Evolutionary conservation across 2,888 invertebrate genomes (phyloP), one percentile per base, ranked within the genome.

Genomic region (Phymatocera aterrima): DNA sequence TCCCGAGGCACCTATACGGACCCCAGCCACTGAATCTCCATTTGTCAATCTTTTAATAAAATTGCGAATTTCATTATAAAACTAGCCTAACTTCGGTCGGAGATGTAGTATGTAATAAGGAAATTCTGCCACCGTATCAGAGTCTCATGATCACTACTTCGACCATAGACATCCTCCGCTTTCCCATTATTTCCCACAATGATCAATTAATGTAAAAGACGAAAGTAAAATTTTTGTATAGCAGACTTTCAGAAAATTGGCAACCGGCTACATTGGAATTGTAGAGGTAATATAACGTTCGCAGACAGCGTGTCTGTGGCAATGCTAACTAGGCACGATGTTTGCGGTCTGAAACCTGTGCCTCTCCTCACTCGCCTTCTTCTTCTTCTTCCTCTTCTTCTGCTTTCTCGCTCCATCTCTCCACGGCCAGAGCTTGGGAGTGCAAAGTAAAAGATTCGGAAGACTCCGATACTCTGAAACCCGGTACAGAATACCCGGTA

Each of bases 11-110:
- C n/a, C n/a, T n/a, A n/a, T n/a, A n/a, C n/a, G n/a, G n/a, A 40
- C 57, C 37, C 8, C 24, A 24, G 57, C 31, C 78, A 24, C 40
- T 78, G 78, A 74, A 78, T 79, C 79, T 79, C 77, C 79, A 77
- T 79, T 79, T 79, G 79, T 79, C 79, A 75, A 79, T 48, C 34
- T 61, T 77, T 77, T 79, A 79, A 79, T 79, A 75, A 75, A 75
- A 43, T 34, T 60, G 57, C 75, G 75, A 75, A 75, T 75, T 75
- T 75, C 75, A 75, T 75, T 75, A 75, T 31, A 18, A 40, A 28
- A 57, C 18, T 54, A 54, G n/a, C n/a, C n/a, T n/a, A n/a, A n/a
- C n/a, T n/a, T n/a, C n/a, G n/a, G n/a, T n/a, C n/a, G n/a, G n/a
- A n/a, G n/a, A n/a, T n/a, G n/a, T n/a, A n/a, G n/a, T n/a, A n/a